Conservation (phyloP, 2,888 invertebrate genomes). For the Colostygia pectinataria region DNA sequence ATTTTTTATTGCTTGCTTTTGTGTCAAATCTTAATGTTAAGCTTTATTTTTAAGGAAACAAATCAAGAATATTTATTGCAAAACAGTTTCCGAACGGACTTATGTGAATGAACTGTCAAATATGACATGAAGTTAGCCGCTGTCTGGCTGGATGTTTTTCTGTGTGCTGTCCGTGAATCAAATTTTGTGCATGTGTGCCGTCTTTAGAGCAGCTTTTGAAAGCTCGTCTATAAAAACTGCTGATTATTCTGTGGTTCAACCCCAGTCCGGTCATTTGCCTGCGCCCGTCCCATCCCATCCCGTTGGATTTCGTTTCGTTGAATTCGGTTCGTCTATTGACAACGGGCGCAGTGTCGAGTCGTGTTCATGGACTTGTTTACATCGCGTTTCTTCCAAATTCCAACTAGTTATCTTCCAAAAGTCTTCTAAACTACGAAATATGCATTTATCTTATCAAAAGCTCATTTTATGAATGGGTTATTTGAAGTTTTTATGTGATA, state of each 20-base stretch:
- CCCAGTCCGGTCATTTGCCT: slow-evolving; percentile 34
- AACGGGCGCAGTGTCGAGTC: slow-evolving; percentile 41
- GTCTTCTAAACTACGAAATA: slow-evolving; percentile 52
- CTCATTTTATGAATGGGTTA: slow-evolving; percentile 29
- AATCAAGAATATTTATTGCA: too few relatives aligned
- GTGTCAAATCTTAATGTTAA: too few relatives aligned
- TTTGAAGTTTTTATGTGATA: slow-evolving; percentile 45
- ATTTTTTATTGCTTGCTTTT: too few relatives aligned
- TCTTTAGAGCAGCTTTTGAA: slow-evolving; percentile 44
- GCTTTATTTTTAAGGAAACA: too few relatives aligned
- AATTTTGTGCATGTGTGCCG: slow-evolving; percentile 29
- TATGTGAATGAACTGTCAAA: slow-evolving; percentile 78
- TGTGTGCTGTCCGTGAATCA: slow-evolving; percentile 63
- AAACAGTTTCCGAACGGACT: slow-evolving; percentile 47
- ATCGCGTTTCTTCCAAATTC: slow-evolving; percentile 42
- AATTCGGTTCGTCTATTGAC: slow-evolving; percentile 46
- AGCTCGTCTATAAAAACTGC: slow-evolving; percentile 36
- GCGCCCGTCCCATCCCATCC: not conserved
- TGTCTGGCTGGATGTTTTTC: slow-evolving; percentile 54
- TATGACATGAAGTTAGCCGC: slow-evolving; percentile 69
- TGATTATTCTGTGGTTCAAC: slow-evolving; percentile 19
- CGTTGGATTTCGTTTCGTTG: slow-evolving; percentile 30
- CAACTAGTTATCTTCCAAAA: slow-evolving; percentile 47
- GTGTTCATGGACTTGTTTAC: slow-evolving; percentile 47
- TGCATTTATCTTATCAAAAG: slow-evolving; percentile 34